A percentile compares a stretch with the other conserved stretches of the same genome.
Conservation (phyloP, 2,888 invertebrate genomes). For the Chorisops tibialis region DNA sequence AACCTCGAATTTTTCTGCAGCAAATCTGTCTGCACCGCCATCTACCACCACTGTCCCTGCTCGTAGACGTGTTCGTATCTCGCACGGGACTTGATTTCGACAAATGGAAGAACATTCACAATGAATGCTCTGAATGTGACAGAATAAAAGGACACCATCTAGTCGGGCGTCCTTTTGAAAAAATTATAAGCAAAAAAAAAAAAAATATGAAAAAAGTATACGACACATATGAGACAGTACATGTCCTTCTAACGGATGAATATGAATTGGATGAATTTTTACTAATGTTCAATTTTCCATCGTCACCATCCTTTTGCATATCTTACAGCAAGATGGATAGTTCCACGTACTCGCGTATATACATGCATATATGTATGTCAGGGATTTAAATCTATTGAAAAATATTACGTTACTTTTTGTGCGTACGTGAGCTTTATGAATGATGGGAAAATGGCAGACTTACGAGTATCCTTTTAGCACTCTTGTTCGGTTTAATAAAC, state of each 20-base stretch:
- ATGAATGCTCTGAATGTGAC: constrained; percentile 24
- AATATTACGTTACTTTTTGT: no score
- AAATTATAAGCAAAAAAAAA: constrained; percentile 11
- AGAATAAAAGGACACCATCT: constrained; percentile 24
- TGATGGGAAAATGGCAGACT: no score
- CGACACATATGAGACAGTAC: constrained; percentile 1
- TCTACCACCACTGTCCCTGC: no score
- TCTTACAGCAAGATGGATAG: background rate
- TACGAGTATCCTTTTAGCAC: no score
- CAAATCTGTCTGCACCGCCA: no score
- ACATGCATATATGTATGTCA: no score
- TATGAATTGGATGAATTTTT: constrained; percentile 32
- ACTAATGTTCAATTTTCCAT: constrained; percentile 29
- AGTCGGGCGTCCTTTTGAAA: constrained; percentile 18
- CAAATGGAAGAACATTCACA: constrained; percentile 24
- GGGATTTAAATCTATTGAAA: no score
- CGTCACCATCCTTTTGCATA: constrained; percentile 11
- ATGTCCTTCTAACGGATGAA: constrained; percentile 28
- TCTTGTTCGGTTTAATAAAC: no score
- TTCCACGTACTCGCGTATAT: no score
- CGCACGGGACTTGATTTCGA: constrained; percentile 21
- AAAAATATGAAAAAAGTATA: background rate
- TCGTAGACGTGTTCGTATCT: constrained; percentile 3
- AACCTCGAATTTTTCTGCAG: no score
- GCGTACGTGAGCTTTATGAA: no score